Evolutionary conservation across 2,888 invertebrate genomes (phyloP), one percentile per base, ranked within the genome.

Genomic region (Palloptera scutellata): DNA sequence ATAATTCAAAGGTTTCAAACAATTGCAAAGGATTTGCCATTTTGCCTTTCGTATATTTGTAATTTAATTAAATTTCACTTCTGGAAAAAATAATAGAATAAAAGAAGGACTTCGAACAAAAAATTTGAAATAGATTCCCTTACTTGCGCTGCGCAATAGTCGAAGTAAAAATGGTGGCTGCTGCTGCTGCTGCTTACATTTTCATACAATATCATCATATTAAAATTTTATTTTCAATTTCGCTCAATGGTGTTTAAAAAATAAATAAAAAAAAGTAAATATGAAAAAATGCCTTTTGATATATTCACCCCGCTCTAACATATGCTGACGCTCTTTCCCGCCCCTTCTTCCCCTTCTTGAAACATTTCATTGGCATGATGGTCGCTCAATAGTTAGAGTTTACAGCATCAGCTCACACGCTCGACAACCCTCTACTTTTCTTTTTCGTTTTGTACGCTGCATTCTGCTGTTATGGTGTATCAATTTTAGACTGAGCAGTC

Each of bases 141-240:
- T 15, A 48, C 48, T 10, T 48, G 12, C 30, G 30, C 30, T 48
- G 48, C 12, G 48, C 48, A 48, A 13, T 48, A 48, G 15, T 48
- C 5, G 48, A 13, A 54, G 15, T 13, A 8, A 48, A 48, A 48
- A 2, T 48, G 54, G 54, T 17, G 15, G 6, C 8, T 12, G 54
- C 17, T 17, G 20, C 17, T 17, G 20, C 20, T 15, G 19, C 54
- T 48, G 51, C 51, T n/a, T n/a, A 48, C 13, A 15, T 1, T 54
- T 13, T 19, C 17, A 3, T 9, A 12, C 20, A 12, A 19, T 9
- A 54, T 54, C 13, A 54, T 58, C 64, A 58, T 52, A 64, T 64
- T 48, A 64, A 64, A 64, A 58, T 64, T 64, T 58, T 58, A 64
- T 64, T 64, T 64, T 64, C 64, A 64, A 58, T 64, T 64, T 59